These are phyloP conservation scores for Crepidodera aurea DNA, from an alignment of 2,888 invertebrate genomes.

Conservation along the genomic window DNA sequence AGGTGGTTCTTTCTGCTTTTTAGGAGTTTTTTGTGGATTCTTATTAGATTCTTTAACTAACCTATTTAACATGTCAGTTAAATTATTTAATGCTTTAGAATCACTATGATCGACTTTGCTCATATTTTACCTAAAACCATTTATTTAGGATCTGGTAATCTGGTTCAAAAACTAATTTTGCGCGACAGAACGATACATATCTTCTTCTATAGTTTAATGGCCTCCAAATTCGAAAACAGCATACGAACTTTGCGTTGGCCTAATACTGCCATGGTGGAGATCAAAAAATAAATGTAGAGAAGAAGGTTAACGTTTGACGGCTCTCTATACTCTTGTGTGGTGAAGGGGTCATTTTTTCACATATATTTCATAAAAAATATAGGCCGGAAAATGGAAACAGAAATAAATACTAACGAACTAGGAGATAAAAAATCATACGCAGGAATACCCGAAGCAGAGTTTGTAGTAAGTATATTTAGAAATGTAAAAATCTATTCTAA, in stretches of 20 bases:
- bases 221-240: too few relatives aligned
- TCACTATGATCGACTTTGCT: constrained; percentile 7
- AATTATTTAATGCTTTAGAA: constrained; percentile 8
- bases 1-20: not conserved
- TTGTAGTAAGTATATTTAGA: constrained; percentile 74
- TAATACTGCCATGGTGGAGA: too few relatives aligned
- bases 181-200: too few relatives aligned
- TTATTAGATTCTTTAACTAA: constrained; percentile 1
- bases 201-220: too few relatives aligned
- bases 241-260: too few relatives aligned
- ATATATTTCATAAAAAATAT: constrained; percentile 4
- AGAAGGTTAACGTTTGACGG: too few relatives aligned
- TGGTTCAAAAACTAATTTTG: too few relatives aligned
- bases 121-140: not conserved
- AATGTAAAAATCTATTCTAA: constrained; percentile 32
- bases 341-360: too few relatives aligned
- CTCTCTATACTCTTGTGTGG: too few relatives aligned
- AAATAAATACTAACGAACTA: constrained; percentile 43
- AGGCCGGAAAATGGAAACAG: constrained; percentile 23
- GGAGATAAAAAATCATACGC: constrained; percentile 72
- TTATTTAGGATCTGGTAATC: too few relatives aligned
- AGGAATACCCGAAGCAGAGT: constrained; percentile 87
- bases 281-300: too few relatives aligned
- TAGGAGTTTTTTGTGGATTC: not conserved
- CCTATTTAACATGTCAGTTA: constrained; percentile 9